Base-by-base conservation (phyloP, 2,113 vertebrate species). In the Misgurnus mizolepis region DNA sequence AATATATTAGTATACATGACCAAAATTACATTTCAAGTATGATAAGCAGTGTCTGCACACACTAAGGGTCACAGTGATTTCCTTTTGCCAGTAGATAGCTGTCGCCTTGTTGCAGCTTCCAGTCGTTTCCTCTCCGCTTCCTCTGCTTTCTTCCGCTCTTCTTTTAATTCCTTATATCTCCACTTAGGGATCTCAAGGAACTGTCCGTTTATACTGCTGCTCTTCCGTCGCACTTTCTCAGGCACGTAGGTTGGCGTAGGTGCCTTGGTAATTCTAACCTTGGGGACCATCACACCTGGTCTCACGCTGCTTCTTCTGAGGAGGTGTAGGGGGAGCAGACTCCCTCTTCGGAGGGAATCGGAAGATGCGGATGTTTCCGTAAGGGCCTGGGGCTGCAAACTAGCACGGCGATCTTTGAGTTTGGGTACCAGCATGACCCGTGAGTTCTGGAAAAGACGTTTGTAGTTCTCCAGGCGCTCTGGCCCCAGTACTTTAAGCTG, bases 81-180 rank as follows among this genome's bases (percentile, higher is more conserved):
- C 85, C 80, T 91, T 83, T 88, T 93, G 9, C 88, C 85, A 0
- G 84, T 61, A 58, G 88, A 67, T 7, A 89, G 87, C 0, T 91
- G 92, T 86, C 85, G 94, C 84, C 91, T 91, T 1, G 87, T 88
- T 11, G 88, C 79, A 2, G 90, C 91, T 9, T 95, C 93, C 67
- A 83, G 85, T 82, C 89, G 94, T 78, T 86, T 94, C 87, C 85
- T 93, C 83, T 97, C 96, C 0, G 90, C 94, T 61, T 99, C 96
- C 58, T 99, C 98, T 0, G 94, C 96, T 88, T 91, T 96, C 88
- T 86, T 93, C 82, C 94, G 87, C 66, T 98, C 96, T 80, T 99
- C 97, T 83, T 96, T 98, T 0, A 96, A 83, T 83, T 97, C 97
- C 88, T 98, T 99, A 91, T 99, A 99, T 8, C 94, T 89, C 98